A percentile compares a stretch with the other conserved stretches of the same genome.
These are phyloP conservation scores for Cyprinodon variegatus DNA, from an alignment of 2,113 vertebrate genomes.

Conservation along the genomic window DNA sequence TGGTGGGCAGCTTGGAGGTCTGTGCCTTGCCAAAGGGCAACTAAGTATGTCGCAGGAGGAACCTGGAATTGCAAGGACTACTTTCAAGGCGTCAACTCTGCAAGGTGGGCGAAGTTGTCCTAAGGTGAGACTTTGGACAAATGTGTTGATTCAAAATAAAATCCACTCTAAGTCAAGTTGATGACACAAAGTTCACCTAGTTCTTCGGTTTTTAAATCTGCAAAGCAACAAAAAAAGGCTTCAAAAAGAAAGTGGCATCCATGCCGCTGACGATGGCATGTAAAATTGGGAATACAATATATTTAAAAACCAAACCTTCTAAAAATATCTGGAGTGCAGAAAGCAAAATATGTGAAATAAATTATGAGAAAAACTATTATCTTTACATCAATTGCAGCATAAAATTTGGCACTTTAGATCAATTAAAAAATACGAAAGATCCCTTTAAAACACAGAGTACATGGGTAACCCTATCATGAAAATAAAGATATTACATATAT, in stretches of 20 bases:
- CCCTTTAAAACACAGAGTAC: conserved; percentile 47
- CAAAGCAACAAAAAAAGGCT: no score
- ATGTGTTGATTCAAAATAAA: neutral
- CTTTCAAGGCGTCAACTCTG: no score
- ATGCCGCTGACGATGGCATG: neutral
- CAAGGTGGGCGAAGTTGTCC: neutral
- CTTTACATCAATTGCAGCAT: conserved; percentile 54
- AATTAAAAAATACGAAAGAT: conserved; percentile 29
- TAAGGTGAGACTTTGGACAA: neutral
- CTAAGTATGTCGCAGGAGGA: no score
- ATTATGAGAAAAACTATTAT: conserved; percentile 53
- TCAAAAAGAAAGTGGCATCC: neutral
- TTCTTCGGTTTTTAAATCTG: no score
- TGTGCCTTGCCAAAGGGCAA: no score
- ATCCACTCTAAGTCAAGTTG: neutral
- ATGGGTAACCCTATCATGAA: conserved; percentile 59
- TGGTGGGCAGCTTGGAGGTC: no score
- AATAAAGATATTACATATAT: conserved; percentile 62
- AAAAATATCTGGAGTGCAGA: conserved; percentile 50
- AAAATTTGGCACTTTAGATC: conserved; percentile 70
- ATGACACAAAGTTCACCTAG: neutral
- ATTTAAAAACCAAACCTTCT: conserved; percentile 44
- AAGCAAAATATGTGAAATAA: conserved; percentile 67
- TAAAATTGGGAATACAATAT: conserved; percentile 41
- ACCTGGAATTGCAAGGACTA: neutral